These are phyloP conservation scores for Rhynchonycteris naso DNA, from an alignment of 2,797 vertebrate species.

Conservation along the genomic window DNA sequence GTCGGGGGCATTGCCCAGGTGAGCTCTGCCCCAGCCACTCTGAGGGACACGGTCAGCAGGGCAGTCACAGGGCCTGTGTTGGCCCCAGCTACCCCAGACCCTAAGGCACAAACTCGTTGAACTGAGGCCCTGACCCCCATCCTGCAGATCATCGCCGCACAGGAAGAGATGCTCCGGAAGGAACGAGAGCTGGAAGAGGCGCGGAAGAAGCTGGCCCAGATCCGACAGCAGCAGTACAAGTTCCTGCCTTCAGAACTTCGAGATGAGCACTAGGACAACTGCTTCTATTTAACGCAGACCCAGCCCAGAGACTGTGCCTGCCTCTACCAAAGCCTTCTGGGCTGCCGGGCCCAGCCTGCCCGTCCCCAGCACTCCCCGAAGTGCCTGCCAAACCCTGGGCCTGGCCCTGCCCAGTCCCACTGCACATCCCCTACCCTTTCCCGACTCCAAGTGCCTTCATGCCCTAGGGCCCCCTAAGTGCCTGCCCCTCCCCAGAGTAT, in stretches of 20 bases:
- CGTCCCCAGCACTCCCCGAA: constrained; percentile 70
- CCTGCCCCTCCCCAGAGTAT: constrained; percentile 75
- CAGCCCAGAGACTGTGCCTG: constrained; percentile 82
- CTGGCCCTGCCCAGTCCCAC: constrained; percentile 45
- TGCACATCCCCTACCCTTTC: constrained; percentile 41
- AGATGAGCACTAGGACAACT: constrained; percentile 89
- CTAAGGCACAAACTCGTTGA: not conserved
- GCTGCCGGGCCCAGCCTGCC: constrained; percentile 60
- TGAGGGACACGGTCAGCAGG: not conserved
- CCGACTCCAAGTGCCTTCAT: constrained; percentile 76
- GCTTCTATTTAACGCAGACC: constrained; percentile 54
- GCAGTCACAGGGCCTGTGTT: not conserved
- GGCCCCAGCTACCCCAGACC: not conserved
- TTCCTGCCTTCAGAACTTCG: constrained; percentile 96
- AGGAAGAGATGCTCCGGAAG: constrained; percentile 99
- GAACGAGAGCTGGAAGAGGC: constrained; percentile 97
- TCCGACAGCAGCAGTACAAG: constrained; percentile 98
- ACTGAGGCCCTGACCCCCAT: not conserved
- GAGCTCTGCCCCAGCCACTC: constrained; percentile 65
- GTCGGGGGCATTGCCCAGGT: constrained; percentile 99
- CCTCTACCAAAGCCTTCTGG: constrained; percentile 79
- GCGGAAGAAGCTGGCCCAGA: constrained; percentile 95
- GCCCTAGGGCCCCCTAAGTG: constrained; percentile 71
- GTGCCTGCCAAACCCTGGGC: constrained; percentile 72
- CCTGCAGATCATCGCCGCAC: constrained; percentile 96